Conservation (phyloP, 2,888 invertebrate species). For the Melinaea menophilus region DNA sequence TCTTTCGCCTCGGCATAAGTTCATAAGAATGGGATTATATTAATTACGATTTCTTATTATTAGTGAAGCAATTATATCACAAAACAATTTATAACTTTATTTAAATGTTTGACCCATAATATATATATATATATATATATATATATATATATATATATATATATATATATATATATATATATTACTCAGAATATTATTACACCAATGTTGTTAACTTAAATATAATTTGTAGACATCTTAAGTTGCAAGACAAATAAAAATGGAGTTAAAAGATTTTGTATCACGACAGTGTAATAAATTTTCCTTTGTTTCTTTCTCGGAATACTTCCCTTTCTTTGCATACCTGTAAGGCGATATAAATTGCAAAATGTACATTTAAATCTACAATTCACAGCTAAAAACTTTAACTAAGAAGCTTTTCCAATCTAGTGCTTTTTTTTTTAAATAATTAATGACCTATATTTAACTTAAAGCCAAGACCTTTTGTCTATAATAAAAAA, state of each 20-base stretch:
- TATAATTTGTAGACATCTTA: background rate
- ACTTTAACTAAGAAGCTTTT: background rate
- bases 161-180: background rate
- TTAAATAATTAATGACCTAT: no score
- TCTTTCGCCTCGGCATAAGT: no score
- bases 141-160: no score
- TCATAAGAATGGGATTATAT: no score
- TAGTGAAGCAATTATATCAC: no score
- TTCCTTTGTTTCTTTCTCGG: background rate
- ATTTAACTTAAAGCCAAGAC: no score
- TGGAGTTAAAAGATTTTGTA: slow-evolving; percentile 4
- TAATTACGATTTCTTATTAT: no score
- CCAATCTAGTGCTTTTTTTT: no score
- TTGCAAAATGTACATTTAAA: slow-evolving; percentile 1
- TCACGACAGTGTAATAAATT: slow-evolving; percentile 5
- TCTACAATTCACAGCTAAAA: background rate
- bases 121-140: no score
- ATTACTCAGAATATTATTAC: background rate
- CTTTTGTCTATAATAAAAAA: no score
- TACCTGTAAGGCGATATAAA: background rate
- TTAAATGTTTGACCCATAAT: background rate
- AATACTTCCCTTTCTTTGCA: background rate
- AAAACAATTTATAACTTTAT: no score
- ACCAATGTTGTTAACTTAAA: background rate
- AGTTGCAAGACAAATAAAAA: background rate